A percentile compares a stretch with the other conserved stretches of the same genome.
These are phyloP conservation scores for Hemiprocne comata DNA, from an alignment of 2,113 vertebrate genomes.

Conservation along the genomic window DNA sequence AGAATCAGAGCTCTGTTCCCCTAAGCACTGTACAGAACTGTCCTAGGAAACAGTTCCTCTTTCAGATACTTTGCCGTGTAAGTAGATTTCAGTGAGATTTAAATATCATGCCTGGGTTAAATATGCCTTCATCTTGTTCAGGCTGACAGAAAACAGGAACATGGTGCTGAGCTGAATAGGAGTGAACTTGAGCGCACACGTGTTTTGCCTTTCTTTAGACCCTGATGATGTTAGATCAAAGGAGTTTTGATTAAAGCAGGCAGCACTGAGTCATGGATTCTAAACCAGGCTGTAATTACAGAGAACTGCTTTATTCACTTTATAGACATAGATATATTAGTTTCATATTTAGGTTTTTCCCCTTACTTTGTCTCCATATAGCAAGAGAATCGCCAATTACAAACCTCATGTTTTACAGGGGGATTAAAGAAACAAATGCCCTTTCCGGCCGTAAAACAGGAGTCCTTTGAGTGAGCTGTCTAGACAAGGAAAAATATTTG, in stretches of 20 bases:
- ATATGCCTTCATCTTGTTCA: neutral
- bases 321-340: neutral
- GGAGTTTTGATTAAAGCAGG: conserved; percentile 10
- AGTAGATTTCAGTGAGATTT: neutral
- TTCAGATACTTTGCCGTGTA: neutral
- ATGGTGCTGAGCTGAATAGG: neutral
- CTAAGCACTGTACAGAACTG: neutral
- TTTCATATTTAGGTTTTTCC: neutral
- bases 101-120: neutral
- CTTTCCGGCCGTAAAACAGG: conserved; percentile 58
- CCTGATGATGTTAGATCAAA: neutral
- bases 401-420: conserved; percentile 52
- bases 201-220: neutral
- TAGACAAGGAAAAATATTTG: conserved; percentile 75
- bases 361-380: neutral
- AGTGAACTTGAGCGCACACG: neutral
- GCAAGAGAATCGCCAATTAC: conserved; percentile 17
- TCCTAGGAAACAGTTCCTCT: neutral
- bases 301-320: neutral
- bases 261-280: neutral
- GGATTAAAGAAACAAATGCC: conserved; percentile 64
- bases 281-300: neutral
- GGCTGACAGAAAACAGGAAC: neutral
- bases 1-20: neutral
- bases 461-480: conserved; percentile 72